phyloP scores from a whole-genome alignment of 35 echinoderm and acorn worm genomes.

The Heliocidaris erythrogramma region DNA sequence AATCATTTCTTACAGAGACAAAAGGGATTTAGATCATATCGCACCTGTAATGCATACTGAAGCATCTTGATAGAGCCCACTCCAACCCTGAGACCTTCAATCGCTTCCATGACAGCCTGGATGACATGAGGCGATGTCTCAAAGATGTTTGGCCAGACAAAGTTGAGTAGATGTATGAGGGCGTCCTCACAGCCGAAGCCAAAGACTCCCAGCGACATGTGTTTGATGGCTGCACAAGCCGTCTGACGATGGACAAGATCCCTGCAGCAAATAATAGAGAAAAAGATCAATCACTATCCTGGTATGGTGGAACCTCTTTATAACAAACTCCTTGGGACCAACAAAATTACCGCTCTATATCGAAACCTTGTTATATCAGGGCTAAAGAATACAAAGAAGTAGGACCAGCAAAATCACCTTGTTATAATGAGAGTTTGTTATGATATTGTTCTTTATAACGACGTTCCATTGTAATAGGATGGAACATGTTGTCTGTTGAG shows the following conservation, averaged over 20 bases:
- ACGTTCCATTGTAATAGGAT: no score
- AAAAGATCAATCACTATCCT: neutral
- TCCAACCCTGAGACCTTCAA: slow-evolving; percentile 89
- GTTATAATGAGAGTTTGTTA: no score
- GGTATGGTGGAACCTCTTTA: no score
- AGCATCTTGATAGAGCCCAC: slow-evolving; percentile 86
- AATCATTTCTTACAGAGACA: no score
- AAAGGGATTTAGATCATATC: neutral
- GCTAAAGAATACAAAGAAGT: no score
- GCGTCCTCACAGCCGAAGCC: slow-evolving; percentile 95
- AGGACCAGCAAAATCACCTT: no score
- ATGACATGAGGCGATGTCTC: slow-evolving; percentile 99
- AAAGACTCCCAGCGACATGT: slow-evolving; percentile 98
- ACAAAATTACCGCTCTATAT: no score
- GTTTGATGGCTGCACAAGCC: slow-evolving; percentile 96
- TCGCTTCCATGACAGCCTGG: slow-evolving; percentile 93
- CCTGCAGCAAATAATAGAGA: slow-evolving; percentile 60
- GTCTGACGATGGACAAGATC: slow-evolving; percentile 98
- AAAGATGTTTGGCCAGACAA: slow-evolving; percentile 99
- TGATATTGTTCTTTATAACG: no score
- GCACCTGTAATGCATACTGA: slow-evolving; percentile 93
- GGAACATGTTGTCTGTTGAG: neutral
- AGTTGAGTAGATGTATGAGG: slow-evolving; percentile 93
- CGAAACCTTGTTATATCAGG: no score
- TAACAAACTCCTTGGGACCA: no score